A percentile compares a stretch with the other conserved stretches of the same genome.
Conservation (phyloP, 2,888 invertebrate genomes). For the Seira sanloemensis region DNA sequence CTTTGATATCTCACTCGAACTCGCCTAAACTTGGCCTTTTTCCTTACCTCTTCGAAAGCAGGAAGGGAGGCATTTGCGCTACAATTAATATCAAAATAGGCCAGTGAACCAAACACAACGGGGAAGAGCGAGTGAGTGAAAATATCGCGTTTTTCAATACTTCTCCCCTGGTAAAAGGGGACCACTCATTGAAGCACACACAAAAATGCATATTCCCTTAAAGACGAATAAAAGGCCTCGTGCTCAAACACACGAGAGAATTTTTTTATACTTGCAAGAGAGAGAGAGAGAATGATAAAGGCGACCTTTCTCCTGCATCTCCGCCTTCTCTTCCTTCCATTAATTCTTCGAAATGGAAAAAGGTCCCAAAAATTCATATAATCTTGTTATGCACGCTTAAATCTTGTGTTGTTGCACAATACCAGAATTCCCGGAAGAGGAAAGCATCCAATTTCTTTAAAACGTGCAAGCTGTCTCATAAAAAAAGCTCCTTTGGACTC, state of each 20-base stretch:
- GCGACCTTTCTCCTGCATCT: background rate
- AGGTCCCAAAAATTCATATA: too few relatives aligned
- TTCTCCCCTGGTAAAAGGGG: background rate
- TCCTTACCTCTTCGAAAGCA: background rate
- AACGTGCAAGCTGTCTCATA: too few relatives aligned
- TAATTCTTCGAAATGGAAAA: background rate
- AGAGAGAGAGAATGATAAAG: background rate
- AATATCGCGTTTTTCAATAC: background rate
- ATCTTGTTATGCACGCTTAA: too few relatives aligned
- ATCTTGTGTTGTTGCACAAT: too few relatives aligned
- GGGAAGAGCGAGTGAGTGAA: background rate
- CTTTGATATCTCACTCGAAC: background rate
- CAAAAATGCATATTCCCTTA: background rate
- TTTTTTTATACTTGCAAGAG: too few relatives aligned
- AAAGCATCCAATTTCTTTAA: too few relatives aligned
- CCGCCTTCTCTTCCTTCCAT: background rate
- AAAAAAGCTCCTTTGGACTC: too few relatives aligned
- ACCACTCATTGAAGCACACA: slow-evolving; percentile 6
- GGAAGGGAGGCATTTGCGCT: background rate
- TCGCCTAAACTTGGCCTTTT: too few relatives aligned
- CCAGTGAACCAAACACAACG: background rate
- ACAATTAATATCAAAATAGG: background rate
- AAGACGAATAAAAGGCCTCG: too few relatives aligned
- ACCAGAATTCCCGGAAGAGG: too few relatives aligned
- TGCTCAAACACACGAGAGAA: too few relatives aligned